Percentiles rank a stretch among this genome's conserved stretches.
Conservation (phyloP, 92 coral and sea anemone genomes). For the Actinostola sp. region DNA sequence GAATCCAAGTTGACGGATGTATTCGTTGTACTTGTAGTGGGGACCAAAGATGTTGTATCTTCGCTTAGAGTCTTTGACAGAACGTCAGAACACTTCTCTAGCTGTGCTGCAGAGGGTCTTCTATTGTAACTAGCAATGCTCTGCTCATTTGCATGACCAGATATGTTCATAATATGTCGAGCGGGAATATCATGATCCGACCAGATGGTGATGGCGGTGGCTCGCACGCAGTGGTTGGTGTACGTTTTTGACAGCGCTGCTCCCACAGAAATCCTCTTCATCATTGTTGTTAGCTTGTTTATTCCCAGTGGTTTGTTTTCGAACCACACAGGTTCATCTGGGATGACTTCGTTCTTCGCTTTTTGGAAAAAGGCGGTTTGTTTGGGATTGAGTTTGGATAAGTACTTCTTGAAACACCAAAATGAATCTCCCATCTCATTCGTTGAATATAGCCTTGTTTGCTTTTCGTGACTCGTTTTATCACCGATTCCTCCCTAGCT, state of each 20-base stretch:
- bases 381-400: conserved; percentile 2
- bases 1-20: no score
- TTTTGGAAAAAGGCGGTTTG: conserved; percentile 1
- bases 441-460: conserved; percentile 21
- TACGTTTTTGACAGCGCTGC: neutral
- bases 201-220: no score
- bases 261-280: conserved; percentile 8
- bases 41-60: no score
- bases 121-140: conserved; percentile 4
- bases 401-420: conserved; percentile 14
- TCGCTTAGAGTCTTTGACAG: conserved; percentile 12
- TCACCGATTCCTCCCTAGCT: conserved; percentile 14
- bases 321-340: neutral
- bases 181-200: neutral
- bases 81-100: conserved; percentile 4
- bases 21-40: no score
- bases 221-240: no score
- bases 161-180: conserved; percentile 8
- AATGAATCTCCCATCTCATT: conserved; percentile 2
- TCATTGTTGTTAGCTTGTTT: neutral
- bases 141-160: neutral
- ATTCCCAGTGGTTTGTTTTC: no score
- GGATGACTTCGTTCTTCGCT: neutral
- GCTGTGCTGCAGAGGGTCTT: conserved; percentile 10
- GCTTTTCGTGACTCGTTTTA: conserved; percentile 21